Evolutionary conservation across 2,797 vertebrate species (phyloP), one percentile per base, ranked within the genome.

Genomic region (Danio albolineatus): DNA sequence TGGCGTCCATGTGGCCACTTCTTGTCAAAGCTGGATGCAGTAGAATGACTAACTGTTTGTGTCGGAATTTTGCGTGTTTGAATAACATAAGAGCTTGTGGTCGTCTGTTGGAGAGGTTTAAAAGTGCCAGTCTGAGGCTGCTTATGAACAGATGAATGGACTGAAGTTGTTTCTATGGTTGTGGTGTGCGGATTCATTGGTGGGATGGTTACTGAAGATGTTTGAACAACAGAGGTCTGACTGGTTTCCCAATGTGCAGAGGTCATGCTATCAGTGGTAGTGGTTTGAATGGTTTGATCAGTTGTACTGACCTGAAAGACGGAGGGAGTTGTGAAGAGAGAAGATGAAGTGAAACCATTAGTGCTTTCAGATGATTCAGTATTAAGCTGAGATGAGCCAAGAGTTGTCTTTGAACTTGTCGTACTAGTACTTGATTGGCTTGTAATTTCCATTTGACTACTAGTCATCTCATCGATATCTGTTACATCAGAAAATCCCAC

Each of bases 1-100:
- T 77, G 89, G 9, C 43, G 76, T 19, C 59, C 79, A 36, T 81
- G 80, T 8, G 62, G 12, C 80, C 82, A 73, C n/a, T 79, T 73
- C 17, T 41, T 57, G 21, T 53, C 56, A 54, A 51, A 10, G 54
- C 48, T 81, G 9, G 19, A 28, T 41, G 56, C 36, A 51, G 62
- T 19, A 8, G 75, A 82, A 28, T 10, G 73, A 9, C 21, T 56
- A 54, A 57, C n/a, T 7, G 2, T 7, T 17, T 75, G 62, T 48
- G 56, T 51, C 51, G 21, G 56, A 19, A 44, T 10, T 48, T 65
- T 51, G n/a, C 60, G 53, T 70, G 80, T 77, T 6, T 85, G 28
- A 39, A 28, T 28, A 17, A n/a, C 19, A 46, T 54, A 12, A 65
- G 84, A 61, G 83, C 67, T 85, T 81, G 14, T 21, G 7, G 56